Conservation (phyloP, 2,797 vertebrate species). For the Paguma larvata region DNA sequence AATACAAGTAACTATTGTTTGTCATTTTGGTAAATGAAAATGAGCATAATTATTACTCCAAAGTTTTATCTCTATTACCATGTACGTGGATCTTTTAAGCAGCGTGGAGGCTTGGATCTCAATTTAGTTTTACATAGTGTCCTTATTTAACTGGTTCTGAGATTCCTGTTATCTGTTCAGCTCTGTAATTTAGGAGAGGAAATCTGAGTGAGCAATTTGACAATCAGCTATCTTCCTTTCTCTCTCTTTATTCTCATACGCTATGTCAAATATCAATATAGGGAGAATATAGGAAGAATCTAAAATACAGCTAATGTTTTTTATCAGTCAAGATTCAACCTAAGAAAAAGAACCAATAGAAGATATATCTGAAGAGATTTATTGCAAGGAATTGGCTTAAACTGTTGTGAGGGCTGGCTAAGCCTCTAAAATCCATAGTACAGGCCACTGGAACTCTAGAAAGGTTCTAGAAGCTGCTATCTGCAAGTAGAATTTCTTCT, state of each 20-base stretch:
- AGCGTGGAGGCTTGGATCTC: constrained; percentile 37
- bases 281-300: not conserved
- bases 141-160: constrained; percentile 64
- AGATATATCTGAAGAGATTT: not conserved
- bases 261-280: not conserved
- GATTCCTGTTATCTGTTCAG: constrained; percentile 65
- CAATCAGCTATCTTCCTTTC: not conserved
- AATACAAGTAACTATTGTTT: constrained; percentile 3
- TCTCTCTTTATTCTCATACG: constrained; percentile 45
- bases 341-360: constrained; percentile 12
- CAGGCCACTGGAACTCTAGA: not conserved
- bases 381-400: not conserved
- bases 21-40: constrained; percentile 55
- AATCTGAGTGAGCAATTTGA: constrained; percentile 30
- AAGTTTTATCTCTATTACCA: not conserved
- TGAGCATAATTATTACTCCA: not conserved
- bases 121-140: constrained; percentile 49
- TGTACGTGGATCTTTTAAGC: not conserved
- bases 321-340: not conserved
- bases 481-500: constrained; percentile 20
- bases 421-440: not conserved
- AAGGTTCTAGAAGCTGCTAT: not conserved
- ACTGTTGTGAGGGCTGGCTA: not conserved
- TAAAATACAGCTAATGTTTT: constrained; percentile 44
- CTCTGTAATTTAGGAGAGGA: constrained; percentile 52